phyloP scores from a whole-genome alignment of 2,888 invertebrate species.

The Folsomia candida region DNA sequence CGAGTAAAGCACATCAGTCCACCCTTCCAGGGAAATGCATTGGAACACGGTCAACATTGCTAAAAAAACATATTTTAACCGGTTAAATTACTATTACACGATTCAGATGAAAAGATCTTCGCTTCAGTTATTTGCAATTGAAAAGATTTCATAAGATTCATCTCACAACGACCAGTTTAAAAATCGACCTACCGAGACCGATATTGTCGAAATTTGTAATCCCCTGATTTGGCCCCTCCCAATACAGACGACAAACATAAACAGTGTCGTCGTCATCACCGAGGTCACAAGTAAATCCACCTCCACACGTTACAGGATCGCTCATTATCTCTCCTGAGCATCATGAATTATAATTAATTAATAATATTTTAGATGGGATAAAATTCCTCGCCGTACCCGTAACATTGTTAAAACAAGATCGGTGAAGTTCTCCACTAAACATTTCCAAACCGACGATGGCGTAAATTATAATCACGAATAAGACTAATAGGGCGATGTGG shows the following conservation, averaged over 20 bases:
- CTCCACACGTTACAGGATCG: constrained; percentile 57
- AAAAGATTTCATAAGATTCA: too few relatives aligned
- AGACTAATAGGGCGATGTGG: constrained; percentile 48
- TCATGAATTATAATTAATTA: too few relatives aligned
- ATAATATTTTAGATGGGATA: too few relatives aligned
- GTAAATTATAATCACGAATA: constrained; percentile 50
- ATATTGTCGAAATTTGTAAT: constrained; percentile 66
- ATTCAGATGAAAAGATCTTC: too few relatives aligned
- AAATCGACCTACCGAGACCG: too few relatives aligned
- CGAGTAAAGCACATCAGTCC: constrained; percentile 62
- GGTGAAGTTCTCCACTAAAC: constrained; percentile 61
- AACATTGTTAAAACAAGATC: constrained; percentile 57
- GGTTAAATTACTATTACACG: too few relatives aligned
- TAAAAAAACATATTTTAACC: too few relatives aligned
- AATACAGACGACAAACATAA: constrained; percentile 52
- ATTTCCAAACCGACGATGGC: constrained; percentile 52
- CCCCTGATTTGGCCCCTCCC: constrained; percentile 59
- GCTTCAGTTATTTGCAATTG: too few relatives aligned
- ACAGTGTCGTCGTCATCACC: constrained; percentile 23
- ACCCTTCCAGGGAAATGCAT: constrained; percentile 65
- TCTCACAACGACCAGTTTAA: too few relatives aligned
- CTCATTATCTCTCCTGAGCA: constrained; percentile 54
- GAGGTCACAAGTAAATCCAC: constrained; percentile 48
- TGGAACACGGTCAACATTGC: constrained; percentile 65
- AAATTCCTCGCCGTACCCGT: constrained; percentile 55